These are phyloP conservation scores for Neocloeon triangulifer DNA, from an alignment of 1,140 invertebrate genomes.

Conservation along the genomic window DNA sequence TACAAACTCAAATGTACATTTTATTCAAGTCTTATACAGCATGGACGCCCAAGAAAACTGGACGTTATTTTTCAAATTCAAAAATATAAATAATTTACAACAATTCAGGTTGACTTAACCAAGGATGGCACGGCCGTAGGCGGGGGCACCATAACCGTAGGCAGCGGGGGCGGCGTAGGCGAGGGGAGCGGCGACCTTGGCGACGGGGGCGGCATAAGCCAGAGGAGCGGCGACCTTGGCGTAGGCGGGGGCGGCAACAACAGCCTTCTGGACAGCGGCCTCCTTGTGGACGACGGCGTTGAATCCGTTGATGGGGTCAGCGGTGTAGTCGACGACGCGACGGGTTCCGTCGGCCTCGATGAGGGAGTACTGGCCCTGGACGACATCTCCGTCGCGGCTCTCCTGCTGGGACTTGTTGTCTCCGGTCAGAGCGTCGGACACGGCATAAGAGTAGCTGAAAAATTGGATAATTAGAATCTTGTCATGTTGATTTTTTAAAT, in stretches of 20 bases:
- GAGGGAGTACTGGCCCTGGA: conserved; percentile 16
- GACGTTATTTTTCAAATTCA: no score
- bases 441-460: conserved; percentile 29
- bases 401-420: conserved; percentile 13
- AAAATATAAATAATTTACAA: no score
- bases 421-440: conserved; percentile 23
- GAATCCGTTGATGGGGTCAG: conserved; percentile 18
- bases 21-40: no score
- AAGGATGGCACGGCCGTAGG: no score
- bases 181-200: no score
- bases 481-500: no score
- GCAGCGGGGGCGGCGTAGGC: no score
- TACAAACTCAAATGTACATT: no score
- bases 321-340: conserved; percentile 19
- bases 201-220: conserved; percentile 10
- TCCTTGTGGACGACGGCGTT: conserved; percentile 20
- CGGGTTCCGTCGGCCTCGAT: conserved; percentile 19
- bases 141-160: no score
- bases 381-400: conserved; percentile 17
- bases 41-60: no score
- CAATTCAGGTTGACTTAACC: no score
- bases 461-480: no score
- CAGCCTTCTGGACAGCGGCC: conserved; percentile 13
- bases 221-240: conserved; percentile 12
- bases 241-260: conserved; percentile 9